phyloP scores from a whole-genome alignment of 2,113 vertebrate species.

The Bombycilla garrulus region DNA sequence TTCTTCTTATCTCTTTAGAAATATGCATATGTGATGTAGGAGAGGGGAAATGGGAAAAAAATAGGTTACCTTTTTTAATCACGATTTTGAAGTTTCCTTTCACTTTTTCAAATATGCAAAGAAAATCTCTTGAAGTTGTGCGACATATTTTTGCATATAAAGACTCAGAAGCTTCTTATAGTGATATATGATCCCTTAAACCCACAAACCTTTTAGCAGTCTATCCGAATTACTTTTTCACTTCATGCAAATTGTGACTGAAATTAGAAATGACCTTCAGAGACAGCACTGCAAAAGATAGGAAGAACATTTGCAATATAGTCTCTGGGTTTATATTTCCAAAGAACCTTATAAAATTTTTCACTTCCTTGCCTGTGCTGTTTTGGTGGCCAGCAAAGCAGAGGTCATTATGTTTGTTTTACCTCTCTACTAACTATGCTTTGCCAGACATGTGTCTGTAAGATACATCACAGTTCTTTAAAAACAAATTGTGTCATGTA shows the following conservation, averaged over 20 bases:
- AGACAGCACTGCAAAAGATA: neutral
- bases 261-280: conserved; percentile 45
- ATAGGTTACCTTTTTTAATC: neutral
- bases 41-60: neutral
- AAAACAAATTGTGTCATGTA: conserved; percentile 53
- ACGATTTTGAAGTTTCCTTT: neutral
- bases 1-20: neutral
- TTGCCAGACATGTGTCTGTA: conserved; percentile 20
- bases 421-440: neutral
- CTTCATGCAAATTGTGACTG: neutral
- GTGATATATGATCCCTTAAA: neutral
- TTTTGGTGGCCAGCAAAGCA: neutral
- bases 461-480: conserved; percentile 25
- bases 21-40: neutral
- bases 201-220: neutral
- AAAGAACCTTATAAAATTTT: conserved; percentile 17
- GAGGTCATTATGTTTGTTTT: conserved; percentile 45
- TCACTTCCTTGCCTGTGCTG: neutral
- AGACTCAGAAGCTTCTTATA: neutral
- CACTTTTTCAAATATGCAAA: neutral
- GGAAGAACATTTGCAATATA: neutral
- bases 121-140: neutral
- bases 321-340: neutral
- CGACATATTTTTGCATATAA: neutral
- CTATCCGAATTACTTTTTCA: neutral